Base-by-base conservation (phyloP, 2,888 invertebrate genomes). In the Neocrepidodera transversa region DNA sequence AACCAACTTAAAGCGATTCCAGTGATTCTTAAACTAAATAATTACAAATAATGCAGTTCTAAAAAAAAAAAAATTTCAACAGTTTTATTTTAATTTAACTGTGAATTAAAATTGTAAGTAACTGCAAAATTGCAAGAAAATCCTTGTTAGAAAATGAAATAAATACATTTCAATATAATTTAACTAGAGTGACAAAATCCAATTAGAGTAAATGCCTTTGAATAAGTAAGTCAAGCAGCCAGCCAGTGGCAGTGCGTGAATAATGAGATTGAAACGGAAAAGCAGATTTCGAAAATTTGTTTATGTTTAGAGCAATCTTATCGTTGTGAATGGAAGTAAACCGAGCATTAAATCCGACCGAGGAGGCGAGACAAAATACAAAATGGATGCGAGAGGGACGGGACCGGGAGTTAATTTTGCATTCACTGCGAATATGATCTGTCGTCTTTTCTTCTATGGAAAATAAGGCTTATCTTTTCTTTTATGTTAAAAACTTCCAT, bases 391-490 rank as follows among this genome's bases (percentile, higher is more conserved):
- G 57, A 56, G 63, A 65, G 59, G 61, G 63, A 63, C 63, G 63
- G 64, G 66, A 64, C 60, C 59, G 68, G 67, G 68, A 74, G 74
- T 74, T 74, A 74, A 74, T 74, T 74, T 74, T 64, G 70, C 72
- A 74, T 74, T 74, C 74, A 71, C 64, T 64, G 73, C 71, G 74
- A 74, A 74, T 74, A 74, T 74, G 74, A 74, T 74, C 73, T 71
- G 73, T 68, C 67, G 73, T 72, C 72, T 70, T 73, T 73, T 74
- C 72, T 73, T 73, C 73, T 68, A 64, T 67, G 67, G 69, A 69
- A 74, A 68, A 71, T 71, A 71, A 70, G 71, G 75, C 75, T 76
- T 76, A 75, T 75, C 76, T 75, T 70, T 66, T 70, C 74, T 72
- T 73, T 75, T 76, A 74, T 75, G 73, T 66, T 63, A 68, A 66